Evolutionary conservation across 1,140 invertebrate species (phyloP), one percentile per base, ranked within the genome.

Genomic region (Ips typographus): DNA sequence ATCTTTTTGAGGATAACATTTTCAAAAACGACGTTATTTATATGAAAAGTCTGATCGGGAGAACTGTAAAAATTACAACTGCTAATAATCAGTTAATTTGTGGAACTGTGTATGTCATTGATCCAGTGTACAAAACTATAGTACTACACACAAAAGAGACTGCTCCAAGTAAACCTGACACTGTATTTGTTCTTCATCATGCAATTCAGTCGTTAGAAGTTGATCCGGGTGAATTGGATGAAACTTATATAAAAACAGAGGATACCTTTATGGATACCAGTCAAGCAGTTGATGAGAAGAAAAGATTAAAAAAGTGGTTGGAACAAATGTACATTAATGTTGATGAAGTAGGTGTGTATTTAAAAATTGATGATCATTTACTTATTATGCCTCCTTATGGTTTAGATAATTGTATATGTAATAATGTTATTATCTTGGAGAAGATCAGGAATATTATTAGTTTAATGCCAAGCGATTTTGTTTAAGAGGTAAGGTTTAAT

Each of bases 381-480:
- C 53, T 70, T 4, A 80, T 80, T 55, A 69, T 71, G 8, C 76
- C 78, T 5, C 79, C 79, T 1, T 80, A 79, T 75, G 74, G 70
- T 8, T 44, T 65, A 36, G 70, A 77, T 40, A 75, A 76, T 47
- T 78, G 76, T 68, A 72, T 74, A 56, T 78, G 75, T 71, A 74
- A 73, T 59, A 80, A 78, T 70, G 75, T 73, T 36, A 76, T 79
- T 39, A 68, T 80, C 60, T 76, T 80, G 41, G 74, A 78, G 60
- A 74, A 74, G 57, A 75, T 80, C 65, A 70, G 72, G 64, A 72
- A 74, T 39, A 68, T 80, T 64, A 72, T 80, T 37, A 53, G 71
- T 58, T 71, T 71, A 73, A 78, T 79, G 77, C 78, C 78, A 38
- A 3, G 39, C 42, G 71, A 77, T 37, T 76, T 74, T 66, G 22